Conservation (phyloP, 2,888 invertebrate genomes). For the Octonoba sinensis region DNA sequence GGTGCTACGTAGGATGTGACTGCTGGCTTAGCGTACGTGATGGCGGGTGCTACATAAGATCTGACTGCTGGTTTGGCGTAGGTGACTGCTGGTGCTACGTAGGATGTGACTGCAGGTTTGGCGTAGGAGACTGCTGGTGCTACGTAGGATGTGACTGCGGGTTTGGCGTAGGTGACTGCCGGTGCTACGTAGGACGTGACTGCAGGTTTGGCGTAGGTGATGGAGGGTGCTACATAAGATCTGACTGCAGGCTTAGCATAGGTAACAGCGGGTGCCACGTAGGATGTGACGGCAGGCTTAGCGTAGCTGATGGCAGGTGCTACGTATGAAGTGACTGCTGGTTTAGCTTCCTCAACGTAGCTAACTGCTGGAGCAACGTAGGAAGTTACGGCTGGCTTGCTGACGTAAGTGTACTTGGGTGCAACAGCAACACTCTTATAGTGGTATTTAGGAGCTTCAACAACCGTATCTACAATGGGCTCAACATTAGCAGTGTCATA, state of each 20-base stretch:
- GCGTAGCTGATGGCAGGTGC: conserved; percentile 12
- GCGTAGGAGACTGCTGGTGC: conserved; percentile 8
- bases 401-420: conserved; percentile 5
- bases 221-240: not conserved
- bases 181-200: not conserved
- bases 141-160: conserved; percentile 14
- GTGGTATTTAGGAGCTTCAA: not conserved
- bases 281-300: not conserved
- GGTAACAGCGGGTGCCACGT: conserved; percentile 8
- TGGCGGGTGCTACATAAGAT: not conserved
- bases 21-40: not conserved
- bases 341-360: conserved; percentile 12
- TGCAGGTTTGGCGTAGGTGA: conserved; percentile 15
- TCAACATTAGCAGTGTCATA: not conserved
- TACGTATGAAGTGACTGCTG: not conserved
- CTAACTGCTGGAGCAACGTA: conserved; percentile 25
- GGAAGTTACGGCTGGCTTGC: conserved; percentile 19
- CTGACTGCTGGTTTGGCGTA: not conserved
- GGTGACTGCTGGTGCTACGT: conserved; percentile 7
- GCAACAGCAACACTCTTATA: not conserved
- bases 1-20: not conserved
- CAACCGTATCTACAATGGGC: not conserved
- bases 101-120: not conserved
- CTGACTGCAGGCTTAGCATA: conserved; percentile 16
- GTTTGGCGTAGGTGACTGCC: conserved; percentile 20